phyloP scores from a whole-genome alignment of 1,140 invertebrate genomes.

The Drepana arcuata region DNA sequence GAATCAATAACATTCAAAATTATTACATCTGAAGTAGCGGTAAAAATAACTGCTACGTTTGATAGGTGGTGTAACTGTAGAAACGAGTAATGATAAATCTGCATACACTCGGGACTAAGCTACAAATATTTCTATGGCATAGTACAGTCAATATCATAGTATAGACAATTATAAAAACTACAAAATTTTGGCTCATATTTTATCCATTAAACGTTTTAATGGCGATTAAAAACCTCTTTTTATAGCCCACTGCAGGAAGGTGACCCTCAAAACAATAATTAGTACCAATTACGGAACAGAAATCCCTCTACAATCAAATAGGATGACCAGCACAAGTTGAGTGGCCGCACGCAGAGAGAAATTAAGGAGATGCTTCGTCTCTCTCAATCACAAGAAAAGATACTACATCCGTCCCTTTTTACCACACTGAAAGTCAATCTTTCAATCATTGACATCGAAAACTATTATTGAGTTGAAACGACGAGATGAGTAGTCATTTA shows the following conservation, averaged over 20 bases:
- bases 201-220: slow-evolving; percentile 11
- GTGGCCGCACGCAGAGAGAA: slow-evolving; percentile 46
- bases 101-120: too few relatives aligned
- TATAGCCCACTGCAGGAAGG: slow-evolving; percentile 29
- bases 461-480: slow-evolving; percentile 12
- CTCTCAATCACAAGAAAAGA: too few relatives aligned
- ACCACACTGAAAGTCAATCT: slow-evolving; percentile 5
- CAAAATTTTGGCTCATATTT: too few relatives aligned
- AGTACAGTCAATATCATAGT: too few relatives aligned
- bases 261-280: slow-evolving; percentile 56
- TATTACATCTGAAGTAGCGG: too few relatives aligned
- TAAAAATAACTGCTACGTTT: too few relatives aligned
- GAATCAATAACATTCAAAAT: too few relatives aligned
- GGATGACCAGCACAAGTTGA: slow-evolving; percentile 46
- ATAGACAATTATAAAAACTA: too few relatives aligned
- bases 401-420: slow-evolving; percentile 13
- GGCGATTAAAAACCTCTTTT: slow-evolving; percentile 18
- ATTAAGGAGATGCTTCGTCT: slow-evolving; percentile 31
- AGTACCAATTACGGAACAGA: slow-evolving; percentile 55
- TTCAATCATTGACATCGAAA: slow-evolving; percentile 20
- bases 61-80: too few relatives aligned
- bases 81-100: too few relatives aligned
- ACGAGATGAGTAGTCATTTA: slow-evolving; percentile 2
- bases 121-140: too few relatives aligned
- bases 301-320: slow-evolving; percentile 57